Conservation (phyloP, 2,888 invertebrate genomes). For the Ectemnius lituratus region DNA sequence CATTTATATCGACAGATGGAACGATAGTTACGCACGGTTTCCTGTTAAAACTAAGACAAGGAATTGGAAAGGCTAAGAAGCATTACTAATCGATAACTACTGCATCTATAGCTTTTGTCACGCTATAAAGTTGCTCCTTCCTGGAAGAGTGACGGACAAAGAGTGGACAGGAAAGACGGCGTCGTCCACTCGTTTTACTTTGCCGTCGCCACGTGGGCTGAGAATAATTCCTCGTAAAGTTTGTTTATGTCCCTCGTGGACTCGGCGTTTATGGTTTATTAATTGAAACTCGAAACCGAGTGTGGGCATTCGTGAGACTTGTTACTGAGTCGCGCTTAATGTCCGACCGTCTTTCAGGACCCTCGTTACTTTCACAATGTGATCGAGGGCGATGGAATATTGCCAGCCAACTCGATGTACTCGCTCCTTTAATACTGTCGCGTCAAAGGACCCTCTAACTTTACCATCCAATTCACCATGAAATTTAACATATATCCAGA, state of each 20-base stretch:
- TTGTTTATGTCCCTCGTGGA: slow-evolving; percentile 50
- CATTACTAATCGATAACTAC: no score
- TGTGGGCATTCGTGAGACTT: slow-evolving; percentile 19
- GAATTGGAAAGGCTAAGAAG: no score
- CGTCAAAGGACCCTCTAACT: no score
- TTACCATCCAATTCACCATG: no score
- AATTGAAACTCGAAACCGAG: slow-evolving; percentile 52
- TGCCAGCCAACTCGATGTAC: not conserved
- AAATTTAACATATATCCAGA: no score
- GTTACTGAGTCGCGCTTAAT: slow-evolving; percentile 38
- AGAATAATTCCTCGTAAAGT: slow-evolving; percentile 55
- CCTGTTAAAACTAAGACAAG: no score
- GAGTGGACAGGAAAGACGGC: slow-evolving; percentile 12
- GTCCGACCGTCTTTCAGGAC: slow-evolving; percentile 12
- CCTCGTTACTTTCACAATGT: slow-evolving; percentile 25
- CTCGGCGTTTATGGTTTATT: slow-evolving; percentile 55
- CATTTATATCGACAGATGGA: no score
- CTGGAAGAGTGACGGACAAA: not conserved
- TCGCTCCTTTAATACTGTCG: no score
- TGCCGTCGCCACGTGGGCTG: slow-evolving; percentile 47
- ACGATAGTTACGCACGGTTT: no score
- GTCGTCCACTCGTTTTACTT: slow-evolving; percentile 17
- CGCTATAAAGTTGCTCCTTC: not conserved
- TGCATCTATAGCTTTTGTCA: no score
- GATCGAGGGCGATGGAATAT: not conserved